Base-by-base conservation (phyloP, 2,888 invertebrate genomes). In the Yponomeuta sedellus region DNA sequence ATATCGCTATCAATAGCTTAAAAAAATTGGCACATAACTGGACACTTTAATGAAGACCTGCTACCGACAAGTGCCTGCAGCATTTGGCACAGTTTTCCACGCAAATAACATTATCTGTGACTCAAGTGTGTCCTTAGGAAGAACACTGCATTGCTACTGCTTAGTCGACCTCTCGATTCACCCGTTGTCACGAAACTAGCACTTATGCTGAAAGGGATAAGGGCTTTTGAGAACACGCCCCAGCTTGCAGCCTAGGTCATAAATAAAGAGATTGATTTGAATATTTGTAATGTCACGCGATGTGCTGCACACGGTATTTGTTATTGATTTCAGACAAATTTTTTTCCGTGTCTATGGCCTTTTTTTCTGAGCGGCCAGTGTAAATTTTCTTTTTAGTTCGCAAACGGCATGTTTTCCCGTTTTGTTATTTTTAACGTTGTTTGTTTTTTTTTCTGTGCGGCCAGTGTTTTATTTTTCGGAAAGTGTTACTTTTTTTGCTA, bases 261-360 rank as follows among this genome's bases (percentile, higher is more conserved):
- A 52, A 52, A 52, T 52, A 52, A 52, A 52, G 44, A 52, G 16
- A 52, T 52, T 16, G 44, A 52, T 52, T 52, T 52, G 44, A 52
- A 52, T 52, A 52, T 52, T 52, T 52, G 44, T 52, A 52, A 52
- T 52, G 44, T 52, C 16, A 52, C 16, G 44, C 16, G 44, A 12
- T 16, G 16, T 4, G 44, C 16, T 16, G 44, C 44, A 52, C 44
- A 52, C 44, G 44, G 44, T 52, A 52, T 52, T 52, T 52, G 44
- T 52, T 52, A 34, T 34, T 34, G 34, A 8, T 34, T 34, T 3
- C 6, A 5, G 8, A 8, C 8, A 34, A 8, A 34, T 34, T 34
- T 34, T 10, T 6, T 34, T 34, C 34, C 3, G 5, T 34, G 34
- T 52, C 16, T 52, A 44, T 44, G 10, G 44, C 11, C 10, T 52